These are phyloP conservation scores for Actinia equina DNA, from an alignment of 64 coral and sea anemone species.

Conservation along the genomic window DNA sequence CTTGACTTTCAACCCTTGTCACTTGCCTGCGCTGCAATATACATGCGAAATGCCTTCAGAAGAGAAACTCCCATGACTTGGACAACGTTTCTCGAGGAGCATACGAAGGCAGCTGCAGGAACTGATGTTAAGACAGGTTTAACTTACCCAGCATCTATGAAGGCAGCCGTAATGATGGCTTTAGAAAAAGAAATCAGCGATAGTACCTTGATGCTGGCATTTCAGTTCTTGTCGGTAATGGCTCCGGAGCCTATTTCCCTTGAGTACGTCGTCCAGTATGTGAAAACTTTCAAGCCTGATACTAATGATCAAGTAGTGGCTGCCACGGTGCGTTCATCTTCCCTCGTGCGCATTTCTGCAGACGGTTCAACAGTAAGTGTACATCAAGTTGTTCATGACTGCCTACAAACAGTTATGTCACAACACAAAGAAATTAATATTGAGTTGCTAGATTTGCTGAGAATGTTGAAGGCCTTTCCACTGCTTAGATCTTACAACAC, in stretches of 20 bases:
- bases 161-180: background rate
- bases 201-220: background rate
- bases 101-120: background rate
- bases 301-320: background rate
- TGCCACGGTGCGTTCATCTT: background rate
- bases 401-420: background rate
- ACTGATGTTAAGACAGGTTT: background rate
- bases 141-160: conserved; percentile 15
- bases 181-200: background rate
- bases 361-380: background rate
- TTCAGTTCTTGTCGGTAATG: conserved; percentile 6
- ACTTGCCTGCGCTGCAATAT: conserved; percentile 10
- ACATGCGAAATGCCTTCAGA: background rate
- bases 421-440: background rate
- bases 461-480: background rate
- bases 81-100: background rate
- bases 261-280: conserved; percentile 8
- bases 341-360: background rate
- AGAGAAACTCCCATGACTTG: background rate
- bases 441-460: background rate
- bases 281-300: background rate
- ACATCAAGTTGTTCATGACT: conserved; percentile 14
- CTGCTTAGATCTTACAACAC: background rate
- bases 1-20: conserved; percentile 21
- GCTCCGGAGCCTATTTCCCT: conserved; percentile 9